A percentile compares a stretch with the other conserved stretches of the same genome.
Conservation (phyloP, 2,113 vertebrate genomes). For the Crotalus tigris region DNA sequence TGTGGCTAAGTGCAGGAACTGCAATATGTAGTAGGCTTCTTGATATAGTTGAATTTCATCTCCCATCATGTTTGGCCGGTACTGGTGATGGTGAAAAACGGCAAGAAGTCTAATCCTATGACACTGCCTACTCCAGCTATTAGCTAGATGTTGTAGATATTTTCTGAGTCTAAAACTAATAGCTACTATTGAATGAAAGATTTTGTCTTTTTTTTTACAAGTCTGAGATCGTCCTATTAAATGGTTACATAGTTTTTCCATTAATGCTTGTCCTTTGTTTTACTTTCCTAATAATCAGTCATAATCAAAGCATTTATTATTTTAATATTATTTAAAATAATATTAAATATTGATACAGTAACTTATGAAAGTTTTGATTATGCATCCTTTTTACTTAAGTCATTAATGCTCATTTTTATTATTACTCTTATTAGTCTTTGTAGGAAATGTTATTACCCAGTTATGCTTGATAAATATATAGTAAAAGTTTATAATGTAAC, state of each 20-base stretch:
- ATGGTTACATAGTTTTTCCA: neutral
- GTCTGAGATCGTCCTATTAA: neutral
- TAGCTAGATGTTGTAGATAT: neutral
- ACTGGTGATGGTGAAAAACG: neutral
- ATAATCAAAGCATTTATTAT: neutral
- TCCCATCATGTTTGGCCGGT: neutral
- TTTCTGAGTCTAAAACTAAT: neutral
- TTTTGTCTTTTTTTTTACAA: neutral
- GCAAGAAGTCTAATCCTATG: neutral
- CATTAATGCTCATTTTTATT: neutral
- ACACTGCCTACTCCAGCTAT: neutral
- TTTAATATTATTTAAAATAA: neutral
- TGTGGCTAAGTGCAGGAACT: neutral
- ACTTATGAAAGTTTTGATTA: neutral
- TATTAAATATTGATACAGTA: neutral
- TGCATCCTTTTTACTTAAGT: neutral
- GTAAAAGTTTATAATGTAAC: neutral
- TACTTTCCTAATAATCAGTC: neutral
- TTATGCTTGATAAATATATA: neutral
- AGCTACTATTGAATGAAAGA: neutral
- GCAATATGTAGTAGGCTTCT: neutral
- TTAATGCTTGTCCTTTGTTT: neutral
- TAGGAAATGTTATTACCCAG: neutral
- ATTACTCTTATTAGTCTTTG: neutral
- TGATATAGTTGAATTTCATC: neutral